Evolutionary conservation across 2,888 invertebrate species (phyloP).

Genomic region (Cosmia trapezina): DNA sequence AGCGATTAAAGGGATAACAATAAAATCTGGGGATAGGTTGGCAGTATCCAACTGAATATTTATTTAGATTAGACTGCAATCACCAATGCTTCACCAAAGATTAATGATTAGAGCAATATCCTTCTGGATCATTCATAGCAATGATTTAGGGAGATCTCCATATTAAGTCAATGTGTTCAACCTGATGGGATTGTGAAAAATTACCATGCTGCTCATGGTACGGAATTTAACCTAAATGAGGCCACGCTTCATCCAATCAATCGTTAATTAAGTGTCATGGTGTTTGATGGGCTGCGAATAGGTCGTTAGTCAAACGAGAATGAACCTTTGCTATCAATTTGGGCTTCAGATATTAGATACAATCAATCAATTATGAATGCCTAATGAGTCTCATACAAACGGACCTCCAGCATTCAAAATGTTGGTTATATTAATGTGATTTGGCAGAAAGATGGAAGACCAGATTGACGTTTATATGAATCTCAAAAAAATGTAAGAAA

Average conservation of each 20-base stretch:
- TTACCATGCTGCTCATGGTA: constrained; percentile 51
- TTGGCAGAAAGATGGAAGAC: background rate
- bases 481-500: background rate
- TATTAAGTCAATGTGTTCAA: constrained; percentile 3
- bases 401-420: background rate
- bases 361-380: constrained; percentile 10
- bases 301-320: constrained; percentile 46
- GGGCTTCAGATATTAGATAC: constrained; percentile 9
- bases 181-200: constrained; percentile 25
- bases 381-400: background rate
- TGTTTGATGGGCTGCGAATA: constrained; percentile 58
- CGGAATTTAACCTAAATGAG: constrained; percentile 52
- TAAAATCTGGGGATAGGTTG: constrained; percentile 1
- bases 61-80: constrained; percentile 8
- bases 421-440: background rate
- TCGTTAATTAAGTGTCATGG: constrained; percentile 63
- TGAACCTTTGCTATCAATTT: constrained; percentile 36
- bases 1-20: constrained; percentile 13
- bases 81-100: background rate
- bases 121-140: background rate
- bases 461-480: constrained; percentile 1
- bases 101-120: background rate
- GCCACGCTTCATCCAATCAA: constrained; percentile 46
- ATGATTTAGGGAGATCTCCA: constrained; percentile 5
- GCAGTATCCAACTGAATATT: constrained; percentile 2